Evolutionary conservation across 2,888 invertebrate species (phyloP), one percentile per base, ranked within the genome.

Genomic region (Drosophila ustulata): DNA sequence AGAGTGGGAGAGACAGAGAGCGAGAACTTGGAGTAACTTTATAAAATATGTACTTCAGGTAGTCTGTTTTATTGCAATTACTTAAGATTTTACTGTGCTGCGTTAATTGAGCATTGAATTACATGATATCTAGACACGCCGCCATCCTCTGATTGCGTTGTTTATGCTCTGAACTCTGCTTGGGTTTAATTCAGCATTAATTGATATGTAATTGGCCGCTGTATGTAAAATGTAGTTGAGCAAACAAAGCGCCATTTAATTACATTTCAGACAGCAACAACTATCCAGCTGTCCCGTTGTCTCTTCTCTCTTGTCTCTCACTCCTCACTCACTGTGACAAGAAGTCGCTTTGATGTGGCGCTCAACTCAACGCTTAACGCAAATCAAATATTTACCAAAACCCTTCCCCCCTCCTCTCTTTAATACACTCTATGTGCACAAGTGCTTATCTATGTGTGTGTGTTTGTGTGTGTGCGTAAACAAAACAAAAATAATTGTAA

Each of bases 401-500:
- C 63, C 79, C 32, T 45, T 39, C 49, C 32, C 41, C 50, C 56
- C 67, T 39, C 49, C 32, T 37, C 50, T 53, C 67, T 1, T 18
- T 18, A 18, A 68, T 13, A 49, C 51, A 47, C 23, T 3, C 11
- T 75, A 51, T 67, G 64, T 55, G 49, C 50, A 52, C 45, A 65
- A 66, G 46, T 64, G 11, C 59, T 62, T 78, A 78, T 65, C 50
- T 57, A 52, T 59, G 73, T 53, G 11, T 43, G 61, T 37, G 13
- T 26, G 11, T 51, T 28, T 34, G 53, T 47, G 58, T 64, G 65
- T 64, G 56, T 51, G 47, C 50, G 51, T 49, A 87, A 86, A 80
- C 82, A 86, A 88, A 82, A 76, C 89, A 84, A 85, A 89, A 89
- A 85, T 88, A 79, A 83, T 88, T 83, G 89, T 88, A 88, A 89